Evolutionary conservation across 2,888 invertebrate genomes (phyloP), one percentile per base, ranked within the genome.

Genomic region (Scotopteryx bipunctaria): DNA sequence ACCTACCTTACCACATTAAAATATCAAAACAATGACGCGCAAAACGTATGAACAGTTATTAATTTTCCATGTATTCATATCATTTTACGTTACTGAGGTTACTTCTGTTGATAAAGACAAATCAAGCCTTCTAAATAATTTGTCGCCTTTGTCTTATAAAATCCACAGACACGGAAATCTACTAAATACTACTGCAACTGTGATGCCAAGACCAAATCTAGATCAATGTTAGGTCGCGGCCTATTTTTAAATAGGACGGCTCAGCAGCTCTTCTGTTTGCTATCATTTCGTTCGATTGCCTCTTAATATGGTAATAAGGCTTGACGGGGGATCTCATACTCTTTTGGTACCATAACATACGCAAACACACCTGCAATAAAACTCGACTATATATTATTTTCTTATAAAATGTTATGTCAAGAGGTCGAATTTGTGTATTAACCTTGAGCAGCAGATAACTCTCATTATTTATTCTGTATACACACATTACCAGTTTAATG

Each of bases 171-270:
- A 32, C n/a, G 8, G 3, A 31, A 32, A 15, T 8, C 11, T 9
- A 13, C 51, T 46, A 55, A 55, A 60, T 55, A 58, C 61, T 65
- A 65, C 59, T 63, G 57, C 68, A 53, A 61, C 53, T 62, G 53
- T 51, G 35, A 48, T 44, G 38, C 47, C 3, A 55, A 56, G 54
- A 58, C 44, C 50, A 61, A 68, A 73, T 68, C 69, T 76, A 75
- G 78, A 73, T 67, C 73, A 76, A 73, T 70, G 71, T 74, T 69
- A 73, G 76, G 78, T 77, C 78, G 67, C 59, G 78, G 60, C 71
- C 77, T 64, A 70, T 70, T 73, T 79, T 59, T 60, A 66, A 67
- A 71, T 66, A 50, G 63, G 55, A 59, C 67, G 44, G 54, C 49
- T 66, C 44, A 59, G 55, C 49, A 47, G 46, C 29, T 64, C 57